phyloP scores from a whole-genome alignment of 2,113 vertebrate genomes.

The Anhinga anhinga region DNA sequence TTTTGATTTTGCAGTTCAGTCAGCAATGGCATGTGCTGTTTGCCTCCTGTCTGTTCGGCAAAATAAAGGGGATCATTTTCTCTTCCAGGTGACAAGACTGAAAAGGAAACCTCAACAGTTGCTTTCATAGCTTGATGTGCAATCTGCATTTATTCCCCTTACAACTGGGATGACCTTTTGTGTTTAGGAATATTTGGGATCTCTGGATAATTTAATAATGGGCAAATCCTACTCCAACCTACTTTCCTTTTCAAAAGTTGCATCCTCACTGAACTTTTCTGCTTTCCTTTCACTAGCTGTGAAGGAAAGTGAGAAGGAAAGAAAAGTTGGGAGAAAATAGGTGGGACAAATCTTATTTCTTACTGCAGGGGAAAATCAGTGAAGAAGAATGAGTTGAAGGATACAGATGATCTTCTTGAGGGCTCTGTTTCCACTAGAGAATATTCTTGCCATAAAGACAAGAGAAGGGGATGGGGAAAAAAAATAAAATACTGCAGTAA shows the following conservation, averaged over 20 bases:
- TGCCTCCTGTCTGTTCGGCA: slow-evolving; percentile 63
- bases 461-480: neutral
- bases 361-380: neutral
- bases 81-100: slow-evolving; percentile 53
- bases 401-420: neutral
- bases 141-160: neutral
- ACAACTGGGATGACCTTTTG: neutral
- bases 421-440: neutral
- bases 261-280: neutral
- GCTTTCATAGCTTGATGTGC: neutral
- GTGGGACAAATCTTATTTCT: neutral
- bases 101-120: slow-evolving; percentile 29
- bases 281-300: neutral
- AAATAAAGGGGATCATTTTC: slow-evolving; percentile 70
- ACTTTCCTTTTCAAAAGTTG: neutral
- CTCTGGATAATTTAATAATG: neutral
- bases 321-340: neutral
- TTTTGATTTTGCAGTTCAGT: slow-evolving; percentile 72
- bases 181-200: neutral
- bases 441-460: neutral
- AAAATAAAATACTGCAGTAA: neutral
- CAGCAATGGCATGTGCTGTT: slow-evolving; percentile 54
- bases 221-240: neutral
- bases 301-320: neutral
- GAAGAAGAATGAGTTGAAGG: neutral